Conservation (phyloP, 53 echinoderm and acorn worm species). For the Glandiceps talaboti region DNA sequence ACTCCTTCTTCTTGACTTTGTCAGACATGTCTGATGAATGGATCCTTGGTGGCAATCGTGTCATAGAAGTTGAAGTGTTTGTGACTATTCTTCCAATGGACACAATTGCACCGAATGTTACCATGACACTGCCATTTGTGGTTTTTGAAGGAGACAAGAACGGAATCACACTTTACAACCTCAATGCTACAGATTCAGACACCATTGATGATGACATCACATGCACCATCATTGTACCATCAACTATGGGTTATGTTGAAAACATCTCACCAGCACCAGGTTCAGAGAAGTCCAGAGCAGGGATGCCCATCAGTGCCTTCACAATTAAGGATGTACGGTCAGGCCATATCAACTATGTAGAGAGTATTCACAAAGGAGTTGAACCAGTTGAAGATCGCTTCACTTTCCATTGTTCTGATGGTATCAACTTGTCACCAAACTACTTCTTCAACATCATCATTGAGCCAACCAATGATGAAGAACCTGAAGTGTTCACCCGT, state of each 20-base stretch:
- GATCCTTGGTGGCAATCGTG: conserved; percentile 64
- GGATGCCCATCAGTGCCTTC: conserved; percentile 89
- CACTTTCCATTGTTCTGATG: conserved; percentile 79
- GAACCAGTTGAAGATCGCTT: conserved; percentile 86
- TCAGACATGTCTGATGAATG: conserved; percentile 96
- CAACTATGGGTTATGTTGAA: conserved; percentile 72
- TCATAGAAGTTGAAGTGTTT: conserved; percentile 78
- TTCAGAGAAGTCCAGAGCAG: conserved; percentile 90
- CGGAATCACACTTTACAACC: conserved; percentile 32
- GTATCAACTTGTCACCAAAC: conserved; percentile 53
- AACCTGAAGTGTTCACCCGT: conserved; percentile 46
- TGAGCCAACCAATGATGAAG: conserved; percentile 70
- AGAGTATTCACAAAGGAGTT: conserved; percentile 58
- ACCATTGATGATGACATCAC: conserved; percentile 82
- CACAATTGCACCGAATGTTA: conserved; percentile 74
- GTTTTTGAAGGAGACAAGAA: conserved; percentile 69
- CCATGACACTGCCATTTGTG: conserved; percentile 31
- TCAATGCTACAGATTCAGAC: conserved; percentile 75
- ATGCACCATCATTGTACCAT: conserved; percentile 56
- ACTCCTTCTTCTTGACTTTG: conserved; percentile 90
- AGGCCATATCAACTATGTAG: conserved; percentile 97
- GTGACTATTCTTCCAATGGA: conserved; percentile 94
- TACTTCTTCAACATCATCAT: conserved; percentile 75
- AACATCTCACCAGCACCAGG: conserved; percentile 96
- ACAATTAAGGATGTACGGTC: conserved; percentile 74